Percentiles rank a stretch among this genome's conserved stretches.
Conservation (phyloP, 2,113 vertebrate species). For the Perca schrenkii region DNA sequence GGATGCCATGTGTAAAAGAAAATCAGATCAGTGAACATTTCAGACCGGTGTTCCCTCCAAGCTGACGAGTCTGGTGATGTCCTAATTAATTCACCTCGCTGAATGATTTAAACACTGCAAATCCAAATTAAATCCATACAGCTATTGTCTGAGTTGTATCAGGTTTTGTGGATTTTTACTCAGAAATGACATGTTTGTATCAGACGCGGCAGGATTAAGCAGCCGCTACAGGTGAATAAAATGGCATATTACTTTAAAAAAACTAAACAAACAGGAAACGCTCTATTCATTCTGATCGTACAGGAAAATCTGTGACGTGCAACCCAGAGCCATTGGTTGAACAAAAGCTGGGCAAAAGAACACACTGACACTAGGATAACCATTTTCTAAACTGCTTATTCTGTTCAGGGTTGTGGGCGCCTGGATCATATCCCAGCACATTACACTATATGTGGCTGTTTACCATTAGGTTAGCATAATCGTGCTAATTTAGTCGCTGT, state of each 20-base stretch:
- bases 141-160: background rate
- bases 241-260: background rate
- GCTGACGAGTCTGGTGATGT: constrained; percentile 9
- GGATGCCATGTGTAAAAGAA: constrained; percentile 30
- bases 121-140: constrained; percentile 3
- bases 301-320: constrained; percentile 19
- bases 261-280: background rate
- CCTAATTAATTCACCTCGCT: constrained; percentile 3
- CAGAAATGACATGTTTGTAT: background rate
- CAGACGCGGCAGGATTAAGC: constrained; percentile 2
- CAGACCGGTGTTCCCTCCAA: background rate
- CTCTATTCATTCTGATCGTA: background rate
- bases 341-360: constrained; percentile 2
- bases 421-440: background rate
- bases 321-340: background rate
- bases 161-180: background rate
- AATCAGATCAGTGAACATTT: constrained; percentile 41
- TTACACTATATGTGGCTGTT: constrained; percentile 10
- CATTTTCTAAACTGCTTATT: constrained; percentile 4
- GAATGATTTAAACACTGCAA: constrained; percentile 36
- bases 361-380: background rate
- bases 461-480: constrained; percentile 4
- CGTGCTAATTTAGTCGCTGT: constrained; percentile 1
- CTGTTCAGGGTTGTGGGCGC: background rate
- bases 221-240: background rate